Percentiles rank a stretch among this genome's conserved stretches.
phyloP scores from a whole-genome alignment of 2,113 vertebrate species.

The Eptatretus burgeri region DNA sequence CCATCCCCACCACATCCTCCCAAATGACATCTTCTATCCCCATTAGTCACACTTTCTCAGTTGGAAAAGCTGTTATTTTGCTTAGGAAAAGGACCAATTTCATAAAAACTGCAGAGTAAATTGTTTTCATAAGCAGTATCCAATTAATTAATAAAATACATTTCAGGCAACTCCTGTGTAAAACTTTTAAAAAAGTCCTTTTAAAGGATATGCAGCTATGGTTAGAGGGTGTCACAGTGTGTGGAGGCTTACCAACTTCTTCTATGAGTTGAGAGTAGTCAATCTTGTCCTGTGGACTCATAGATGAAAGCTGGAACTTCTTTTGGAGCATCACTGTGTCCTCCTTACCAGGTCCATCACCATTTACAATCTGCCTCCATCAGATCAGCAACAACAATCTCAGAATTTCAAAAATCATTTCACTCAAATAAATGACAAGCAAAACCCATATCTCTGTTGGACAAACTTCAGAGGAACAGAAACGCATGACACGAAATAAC shows the following conservation, averaged over 20 bases:
- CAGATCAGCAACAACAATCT: too few species aligned
- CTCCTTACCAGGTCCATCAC: too few species aligned
- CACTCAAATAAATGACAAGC: too few species aligned
- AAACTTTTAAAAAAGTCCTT: not conserved
- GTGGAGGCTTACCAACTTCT: conserved; percentile 33
- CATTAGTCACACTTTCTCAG: too few species aligned
- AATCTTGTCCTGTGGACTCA: conserved; percentile 73
- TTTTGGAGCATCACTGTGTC: conserved; percentile 19
- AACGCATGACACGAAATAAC: not conserved
- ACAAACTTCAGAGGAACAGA: not conserved
- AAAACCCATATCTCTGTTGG: too few species aligned
- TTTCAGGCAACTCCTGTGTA: not conserved
- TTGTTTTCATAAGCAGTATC: not conserved
- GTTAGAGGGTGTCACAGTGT: not conserved
- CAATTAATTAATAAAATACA: not conserved
- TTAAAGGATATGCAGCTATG: not conserved
- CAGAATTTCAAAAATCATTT: too few species aligned
- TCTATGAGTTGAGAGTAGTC: conserved; percentile 86
- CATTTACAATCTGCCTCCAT: too few species aligned
- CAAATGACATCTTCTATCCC: too few species aligned
- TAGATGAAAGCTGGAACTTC: conserved; percentile 67
- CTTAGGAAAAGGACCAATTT: too few species aligned
- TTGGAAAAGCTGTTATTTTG: too few species aligned
- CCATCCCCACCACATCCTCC: too few species aligned
- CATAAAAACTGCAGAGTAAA: too few species aligned